These are phyloP conservation scores for Propithecus deckenii DNA, from an alignment of 2,797 vertebrate genomes.

Conservation along the genomic window DNA sequence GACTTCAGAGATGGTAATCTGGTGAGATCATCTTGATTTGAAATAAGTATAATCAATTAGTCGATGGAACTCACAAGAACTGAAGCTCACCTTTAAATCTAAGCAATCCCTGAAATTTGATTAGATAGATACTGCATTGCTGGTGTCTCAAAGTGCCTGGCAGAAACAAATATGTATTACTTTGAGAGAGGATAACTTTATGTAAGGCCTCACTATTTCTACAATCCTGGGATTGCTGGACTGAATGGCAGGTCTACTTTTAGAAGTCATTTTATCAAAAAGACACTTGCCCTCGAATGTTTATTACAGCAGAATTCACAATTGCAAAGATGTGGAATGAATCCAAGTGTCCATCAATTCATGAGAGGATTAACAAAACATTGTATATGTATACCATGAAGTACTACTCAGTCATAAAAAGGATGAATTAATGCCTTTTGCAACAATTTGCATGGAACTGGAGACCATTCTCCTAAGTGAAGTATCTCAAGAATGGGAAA, in stretches of 20 bases:
- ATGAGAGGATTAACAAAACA: not conserved
- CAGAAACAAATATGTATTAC: not conserved
- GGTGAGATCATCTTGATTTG: not conserved
- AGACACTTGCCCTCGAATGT: not conserved
- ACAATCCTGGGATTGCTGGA: not conserved
- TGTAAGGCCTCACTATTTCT: not conserved
- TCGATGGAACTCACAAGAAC: not conserved
- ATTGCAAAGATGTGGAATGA: not conserved
- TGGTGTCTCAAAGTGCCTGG: not conserved
- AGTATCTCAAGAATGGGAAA: not conserved
- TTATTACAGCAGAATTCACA: not conserved
- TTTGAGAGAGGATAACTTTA: not conserved
- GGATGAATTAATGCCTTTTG: not conserved
- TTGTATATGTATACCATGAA: not conserved
- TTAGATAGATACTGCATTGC: not conserved
- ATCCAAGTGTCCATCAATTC: not conserved
- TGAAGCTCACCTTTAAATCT: not conserved
- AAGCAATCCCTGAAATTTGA: not conserved
- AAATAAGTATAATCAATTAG: not conserved
- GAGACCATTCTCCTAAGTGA: not conserved
- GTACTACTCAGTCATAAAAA: not conserved
- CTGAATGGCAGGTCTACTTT: not conserved
- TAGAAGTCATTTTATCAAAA: not conserved
- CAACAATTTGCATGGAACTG: not conserved
- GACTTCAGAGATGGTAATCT: not conserved